Evolutionary conservation across 2,888 invertebrate species (phyloP), one percentile per base, ranked within the genome.

Genomic region (Leucania comma): DNA sequence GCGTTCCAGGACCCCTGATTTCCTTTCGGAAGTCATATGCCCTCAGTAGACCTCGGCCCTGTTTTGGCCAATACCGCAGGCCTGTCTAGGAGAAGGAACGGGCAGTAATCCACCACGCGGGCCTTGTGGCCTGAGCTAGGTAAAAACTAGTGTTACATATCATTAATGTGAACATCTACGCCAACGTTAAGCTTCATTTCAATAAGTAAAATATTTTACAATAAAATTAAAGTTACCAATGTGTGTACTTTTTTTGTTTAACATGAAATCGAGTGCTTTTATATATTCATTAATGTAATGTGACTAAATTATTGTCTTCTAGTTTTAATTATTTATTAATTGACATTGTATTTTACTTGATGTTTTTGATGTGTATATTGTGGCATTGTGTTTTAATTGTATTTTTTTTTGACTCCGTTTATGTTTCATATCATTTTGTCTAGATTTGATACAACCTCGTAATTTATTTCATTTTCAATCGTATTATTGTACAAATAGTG

Each of bases 401-500:
- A 46, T 22, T 59, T 61, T 54, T 42, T 46, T 66, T 60, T 60
- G 38, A 56, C 26, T 12, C 24, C 26, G 29, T 59, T 38, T 60
- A 65, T 32, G 8, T 73, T 56, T 42, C 50, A 57, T 65, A 72
- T 65, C 10, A 53, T 78, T 63, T 75, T 64, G 72, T 59, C 48
- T 67, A 42, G 9, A 58, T 75, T 59, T 75, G 70, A 75, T 54
- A 29, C 61, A 68, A 66, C 53, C 66, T 74, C 59, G 48, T 84
- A 83, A 85, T 81, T 86, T 86, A 84, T 86, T 82, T 54, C 68
- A 83, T 65, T 82, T 54, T 48, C 66, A 71, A 77, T 57, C 57
- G 71, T 82, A 68, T 84, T 86, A 79, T 81, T 83, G 87, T 86
- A 82, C 78, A 78, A 84, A 76, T 73, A 62, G 69, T 81, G 78